Percentiles rank a stretch among this genome's conserved stretches.
These are phyloP conservation scores for Sitophilus oryzae DNA, from an alignment of 1,140 invertebrate genomes.

Conservation along the genomic window DNA sequence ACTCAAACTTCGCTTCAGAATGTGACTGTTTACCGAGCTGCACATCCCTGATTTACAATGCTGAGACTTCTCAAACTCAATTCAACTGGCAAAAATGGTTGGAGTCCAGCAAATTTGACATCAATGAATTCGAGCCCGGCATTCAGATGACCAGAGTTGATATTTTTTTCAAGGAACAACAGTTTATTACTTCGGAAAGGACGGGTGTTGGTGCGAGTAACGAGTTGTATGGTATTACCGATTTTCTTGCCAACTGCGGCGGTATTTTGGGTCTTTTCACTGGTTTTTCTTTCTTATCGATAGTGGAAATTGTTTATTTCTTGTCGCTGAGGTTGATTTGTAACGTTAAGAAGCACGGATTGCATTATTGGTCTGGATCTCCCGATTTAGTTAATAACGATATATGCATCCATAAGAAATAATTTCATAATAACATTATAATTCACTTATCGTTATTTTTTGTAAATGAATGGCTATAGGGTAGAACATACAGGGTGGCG, in stretches of 20 bases:
- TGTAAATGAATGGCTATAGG: too few relatives aligned
- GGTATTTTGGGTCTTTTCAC: slow-evolving; percentile 59
- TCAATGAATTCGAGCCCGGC: slow-evolving; percentile 40
- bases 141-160: not conserved
- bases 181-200: slow-evolving; percentile 56
- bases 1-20: not conserved
- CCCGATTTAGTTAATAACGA: slow-evolving; percentile 19
- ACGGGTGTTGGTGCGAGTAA: too few relatives aligned
- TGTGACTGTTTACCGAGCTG: slow-evolving; percentile 63
- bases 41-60: slow-evolving; percentile 59
- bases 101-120: slow-evolving; percentile 27
- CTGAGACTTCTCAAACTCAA: slow-evolving; percentile 60
- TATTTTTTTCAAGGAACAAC: slow-evolving; percentile 55
- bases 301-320: slow-evolving; percentile 60
- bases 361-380: slow-evolving; percentile 26
- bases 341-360: slow-evolving; percentile 35
- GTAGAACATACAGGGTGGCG: too few relatives aligned
- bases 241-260: slow-evolving; percentile 60
- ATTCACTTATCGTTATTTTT: too few relatives aligned
- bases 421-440: too few relatives aligned
- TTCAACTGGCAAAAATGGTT: slow-evolving; percentile 42
- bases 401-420: too few relatives aligned
- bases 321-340: slow-evolving; percentile 47
- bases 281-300: slow-evolving; percentile 59
- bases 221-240: slow-evolving; percentile 57